Evolutionary conservation across 2,797 vertebrate species (phyloP), one percentile per base, ranked within the genome.

Genomic region (Phyllotis vaccarum): DNA sequence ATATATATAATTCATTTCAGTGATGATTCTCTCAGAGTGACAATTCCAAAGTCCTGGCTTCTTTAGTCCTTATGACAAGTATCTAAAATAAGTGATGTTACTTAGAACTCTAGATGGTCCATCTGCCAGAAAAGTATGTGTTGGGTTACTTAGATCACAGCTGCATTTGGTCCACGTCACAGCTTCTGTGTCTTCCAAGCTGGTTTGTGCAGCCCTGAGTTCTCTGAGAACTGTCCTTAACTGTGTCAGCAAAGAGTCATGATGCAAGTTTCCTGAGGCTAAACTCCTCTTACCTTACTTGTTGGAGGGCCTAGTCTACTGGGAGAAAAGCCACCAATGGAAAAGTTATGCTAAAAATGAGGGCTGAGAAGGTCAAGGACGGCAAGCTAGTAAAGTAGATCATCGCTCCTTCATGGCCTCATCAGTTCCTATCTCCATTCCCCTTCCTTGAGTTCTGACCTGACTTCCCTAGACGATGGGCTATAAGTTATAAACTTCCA

Each of bases 211-310:
- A 19, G 12, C 13, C 2, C 1, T 21, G 16, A 3, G 29, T n/a
- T 74, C 10, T 66, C 58, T n/a, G 3, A 2, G 3, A 2, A 9
- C 8, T 54, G 19, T 34, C 43, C 46, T 27, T 8, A n/a, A 31
- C 12, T 21, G 0, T 0, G 2, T 49, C 8, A 27, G 19, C 29
- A 8, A n/a, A 49, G n/a, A 2, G 3, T 1, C 2, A 0, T 1
- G 16, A 17, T 17, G 1, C 14, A 24, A 14, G 11, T 37, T 6
- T 6, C 22, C 16, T 6, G 0, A 0, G 29, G 29, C 19, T 22
- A 49, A 58, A 46, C 13, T 52, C 34, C 19, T 31, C 0, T 2
- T 11, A 54, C 3, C 31, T 85, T n/a, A 85, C 17, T 22, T 34
- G 3, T 52, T 66, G 29, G 31, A 16, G 12, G 34, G 7, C 43